Evolutionary conservation across 1,140 invertebrate genomes (phyloP), one percentile per base, ranked within the genome.

Genomic region (Eriosoma lanigerum): DNA sequence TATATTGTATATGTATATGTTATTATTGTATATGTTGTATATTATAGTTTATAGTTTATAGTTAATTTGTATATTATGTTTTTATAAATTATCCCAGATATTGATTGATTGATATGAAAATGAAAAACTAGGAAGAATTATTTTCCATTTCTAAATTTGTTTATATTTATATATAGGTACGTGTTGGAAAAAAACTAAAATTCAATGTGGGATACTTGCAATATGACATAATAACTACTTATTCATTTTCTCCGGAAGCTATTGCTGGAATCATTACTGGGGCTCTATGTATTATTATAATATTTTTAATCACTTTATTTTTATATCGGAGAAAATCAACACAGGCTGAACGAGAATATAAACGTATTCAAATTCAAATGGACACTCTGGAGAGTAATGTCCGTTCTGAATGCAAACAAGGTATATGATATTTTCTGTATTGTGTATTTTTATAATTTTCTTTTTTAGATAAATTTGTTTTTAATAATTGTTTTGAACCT

Each of bases 381-480:
- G 97, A 99, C 83, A 98, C 96, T n/a, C 87, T 99, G 60, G 97
- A 99, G 86, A 97, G 95, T 84, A 98, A 98, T 86, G 97, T 99
- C 0, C 89, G 97, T 68, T 94, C 96, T 83, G 98, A 99, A 86
- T 99, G 97, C 85, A 98, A 98, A 87, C 93, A 97, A 90, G 98
- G 91, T 92, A 85, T 70, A 29, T 48, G 3, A n/a, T 10, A 72
- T 52, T 72, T 38, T 72, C 10, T 29, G 12, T 19, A 52, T 72
- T 50, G 19, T 72, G 9, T 48, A 17, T 68, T 48, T 26, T 38
- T 38, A 4, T 38, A 38, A 38, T 38, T 1, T n/a, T 62, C 29
- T 26, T 9, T 0, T 24, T 1, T 24, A 58, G 13, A 58, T 15
- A 62, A 62, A n/a, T n/a, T 10, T 32, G 0, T 4, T 32, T 62